These are phyloP conservation scores for Chelon labrosus DNA, from an alignment of 2,797 vertebrate species.

Conservation along the genomic window DNA sequence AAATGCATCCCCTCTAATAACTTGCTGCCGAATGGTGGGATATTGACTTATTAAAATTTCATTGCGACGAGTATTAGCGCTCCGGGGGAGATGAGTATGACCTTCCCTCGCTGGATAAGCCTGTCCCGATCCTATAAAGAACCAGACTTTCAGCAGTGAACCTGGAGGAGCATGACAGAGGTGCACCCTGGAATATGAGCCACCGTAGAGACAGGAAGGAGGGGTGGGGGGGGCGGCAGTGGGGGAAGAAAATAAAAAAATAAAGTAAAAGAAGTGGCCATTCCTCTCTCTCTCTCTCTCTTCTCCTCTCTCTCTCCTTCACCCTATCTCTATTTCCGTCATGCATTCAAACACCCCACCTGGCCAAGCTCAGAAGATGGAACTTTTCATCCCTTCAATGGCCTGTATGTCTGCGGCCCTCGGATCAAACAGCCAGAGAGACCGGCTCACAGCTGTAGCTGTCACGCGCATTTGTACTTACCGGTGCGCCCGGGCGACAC, in stretches of 20 bases:
- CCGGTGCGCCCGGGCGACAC: background rate
- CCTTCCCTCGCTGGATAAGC: conserved; percentile 40
- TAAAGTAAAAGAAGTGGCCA: background rate
- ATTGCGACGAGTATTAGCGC: conserved; percentile 29
- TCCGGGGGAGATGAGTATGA: conserved; percentile 32
- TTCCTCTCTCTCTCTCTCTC: conserved; percentile 13
- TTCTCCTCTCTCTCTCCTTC: background rate
- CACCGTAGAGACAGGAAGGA: conserved; percentile 50
- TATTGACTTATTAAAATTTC: conserved; percentile 49
- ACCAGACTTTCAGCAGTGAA: conserved; percentile 19
- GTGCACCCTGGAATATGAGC: conserved; percentile 32
- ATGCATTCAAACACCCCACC: conserved; percentile 39
- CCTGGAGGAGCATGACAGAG: conserved; percentile 56
- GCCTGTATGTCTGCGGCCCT: conserved; percentile 90
- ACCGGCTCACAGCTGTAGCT: conserved; percentile 76
- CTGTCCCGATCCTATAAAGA: conserved; percentile 26
- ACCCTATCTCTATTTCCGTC: conserved; percentile 28
- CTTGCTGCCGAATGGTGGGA: conserved; percentile 20
- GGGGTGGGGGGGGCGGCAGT: background rate
- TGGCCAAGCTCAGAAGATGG: conserved; percentile 75
- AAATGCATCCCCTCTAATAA: conserved; percentile 37
- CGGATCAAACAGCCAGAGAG: conserved; percentile 86
- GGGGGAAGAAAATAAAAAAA: conserved; percentile 5
- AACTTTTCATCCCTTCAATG: conserved; percentile 94
- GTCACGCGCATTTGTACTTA: background rate